Base-by-base conservation (phyloP, 23 tunicate species). In the Ascidia mentula region DNA sequence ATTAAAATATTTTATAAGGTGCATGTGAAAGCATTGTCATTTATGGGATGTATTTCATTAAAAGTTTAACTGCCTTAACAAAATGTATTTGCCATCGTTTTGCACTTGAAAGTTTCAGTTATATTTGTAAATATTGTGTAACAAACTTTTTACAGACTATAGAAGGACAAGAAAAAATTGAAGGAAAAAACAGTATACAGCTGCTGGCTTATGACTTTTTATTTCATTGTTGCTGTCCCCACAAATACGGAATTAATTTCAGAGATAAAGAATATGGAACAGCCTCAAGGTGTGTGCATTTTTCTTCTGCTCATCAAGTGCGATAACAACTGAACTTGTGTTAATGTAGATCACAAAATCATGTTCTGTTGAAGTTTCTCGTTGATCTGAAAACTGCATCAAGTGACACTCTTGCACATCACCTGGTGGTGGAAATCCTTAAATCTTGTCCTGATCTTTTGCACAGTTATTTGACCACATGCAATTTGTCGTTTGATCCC, bases 171-270 rank as follows among this genome's bases (percentile, higher is more conserved):
- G 4, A 9, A 3, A 9, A 53, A 5, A 9, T 28, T 20, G 13
- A 72, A 2, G 70, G 32, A 15, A 80, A 73, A 45, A n/a, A 36
- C 7, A 45, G 22, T 46, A 72, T 86, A 34, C 75, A 30, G 18
- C 40, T 80, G 31, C 31, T 86, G 18, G 84, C 84, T 2, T 74
- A 80, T 61, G 71, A 86, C 17, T 86, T 86, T 60, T 30, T 86
- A 30, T 80, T 37, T 73, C 74, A 86, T 31, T 36, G 30, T 34
- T 86, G 90, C 46, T 86, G 90, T 80, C 85, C 90, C 32, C 72
- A 79, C 79, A 74, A 79, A 39, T 73, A 80, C 73, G 90, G 90
- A 40, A 86, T 86, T n/a, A 86, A 80, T 69, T 86, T 86, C 75
- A 34, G 42, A 32, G 90, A 86, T 74, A 73, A 46, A 31, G 60